Conservation (phyloP, 1,140 invertebrate species). For the Diorhabda sublineata region DNA sequence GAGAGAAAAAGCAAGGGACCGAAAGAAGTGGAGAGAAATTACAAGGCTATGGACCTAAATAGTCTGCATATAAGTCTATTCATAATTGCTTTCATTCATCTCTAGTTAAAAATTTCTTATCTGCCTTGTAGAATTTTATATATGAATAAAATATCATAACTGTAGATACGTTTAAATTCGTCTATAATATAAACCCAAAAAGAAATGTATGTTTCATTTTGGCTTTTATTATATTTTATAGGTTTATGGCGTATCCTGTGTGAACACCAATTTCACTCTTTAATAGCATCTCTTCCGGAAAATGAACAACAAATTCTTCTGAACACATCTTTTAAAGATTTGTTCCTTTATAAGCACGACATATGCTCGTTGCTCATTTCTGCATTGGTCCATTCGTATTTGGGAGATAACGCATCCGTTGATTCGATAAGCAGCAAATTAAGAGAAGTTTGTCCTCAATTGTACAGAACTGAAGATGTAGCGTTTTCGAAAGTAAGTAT, state of each 20-base stretch:
- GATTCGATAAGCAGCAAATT: slow-evolving; percentile 84
- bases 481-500: slow-evolving; percentile 78
- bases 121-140: too few relatives aligned
- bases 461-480: slow-evolving; percentile 94
- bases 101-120: too few relatives aligned
- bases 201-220: too few relatives aligned
- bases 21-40: too few relatives aligned
- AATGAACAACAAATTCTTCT: slow-evolving; percentile 58
- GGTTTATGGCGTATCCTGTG: slow-evolving; percentile 90
- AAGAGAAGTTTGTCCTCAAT: slow-evolving; percentile 86
- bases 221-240: slow-evolving; percentile 45
- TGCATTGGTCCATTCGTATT: slow-evolving; percentile 77
- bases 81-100: too few relatives aligned
- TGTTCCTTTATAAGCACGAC: slow-evolving; percentile 80
- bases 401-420: slow-evolving; percentile 91
- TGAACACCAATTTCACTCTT: slow-evolving; percentile 86
- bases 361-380: slow-evolving; percentile 72
- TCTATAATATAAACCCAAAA: too few relatives aligned
- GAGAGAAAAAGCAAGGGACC: too few relatives aligned
- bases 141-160: too few relatives aligned
- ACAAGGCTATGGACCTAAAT: too few relatives aligned
- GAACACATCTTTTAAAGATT: slow-evolving; percentile 64
- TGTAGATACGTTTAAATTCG: too few relatives aligned
- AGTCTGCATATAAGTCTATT: too few relatives aligned
- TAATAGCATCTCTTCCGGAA: slow-evolving; percentile 62